These are phyloP conservation scores for Protosalanx chinensis DNA, from an alignment of 2,797 vertebrate species.

Conservation along the genomic window DNA sequence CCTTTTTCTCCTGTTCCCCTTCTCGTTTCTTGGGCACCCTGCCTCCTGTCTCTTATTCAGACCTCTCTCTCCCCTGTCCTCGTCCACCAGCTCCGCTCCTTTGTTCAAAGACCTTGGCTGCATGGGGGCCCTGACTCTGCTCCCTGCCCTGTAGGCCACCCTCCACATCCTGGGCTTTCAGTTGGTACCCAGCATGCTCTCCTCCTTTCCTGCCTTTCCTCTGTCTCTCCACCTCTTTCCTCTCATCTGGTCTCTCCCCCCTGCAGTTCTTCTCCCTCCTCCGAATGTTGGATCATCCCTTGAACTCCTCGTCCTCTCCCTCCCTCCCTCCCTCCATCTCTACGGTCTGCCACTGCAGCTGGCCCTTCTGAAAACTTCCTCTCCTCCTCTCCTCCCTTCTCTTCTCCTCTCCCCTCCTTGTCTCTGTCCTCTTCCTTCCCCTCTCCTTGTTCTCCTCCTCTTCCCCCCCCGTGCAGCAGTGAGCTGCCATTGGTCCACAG, in stretches of 20 bases:
- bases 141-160: too few relatives aligned
- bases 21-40: slow-evolving; percentile 39
- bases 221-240: background rate
- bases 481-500: background rate
- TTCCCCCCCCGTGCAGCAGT: background rate
- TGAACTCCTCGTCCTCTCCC: too few relatives aligned
- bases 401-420: slow-evolving; percentile 5
- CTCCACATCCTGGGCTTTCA: background rate
- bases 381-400: slow-evolving; percentile 15
- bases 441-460: slow-evolving; percentile 23
- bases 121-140: too few relatives aligned
- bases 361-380: slow-evolving; percentile 24
- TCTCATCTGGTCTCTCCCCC: background rate
- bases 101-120: background rate
- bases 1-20: slow-evolving; percentile 25
- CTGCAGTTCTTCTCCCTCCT: background rate
- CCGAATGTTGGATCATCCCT: too few relatives aligned
- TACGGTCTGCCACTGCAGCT: too few relatives aligned
- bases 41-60: background rate
- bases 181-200: too few relatives aligned
- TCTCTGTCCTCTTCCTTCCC: slow-evolving; percentile 17
- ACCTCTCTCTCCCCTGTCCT: background rate
- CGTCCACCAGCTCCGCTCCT: too few relatives aligned
- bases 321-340: background rate
- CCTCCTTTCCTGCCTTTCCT: background rate